Evolutionary conservation across 2,888 invertebrate species (phyloP), one percentile per base, ranked within the genome.

Genomic region (Ectemnius lituratus): DNA sequence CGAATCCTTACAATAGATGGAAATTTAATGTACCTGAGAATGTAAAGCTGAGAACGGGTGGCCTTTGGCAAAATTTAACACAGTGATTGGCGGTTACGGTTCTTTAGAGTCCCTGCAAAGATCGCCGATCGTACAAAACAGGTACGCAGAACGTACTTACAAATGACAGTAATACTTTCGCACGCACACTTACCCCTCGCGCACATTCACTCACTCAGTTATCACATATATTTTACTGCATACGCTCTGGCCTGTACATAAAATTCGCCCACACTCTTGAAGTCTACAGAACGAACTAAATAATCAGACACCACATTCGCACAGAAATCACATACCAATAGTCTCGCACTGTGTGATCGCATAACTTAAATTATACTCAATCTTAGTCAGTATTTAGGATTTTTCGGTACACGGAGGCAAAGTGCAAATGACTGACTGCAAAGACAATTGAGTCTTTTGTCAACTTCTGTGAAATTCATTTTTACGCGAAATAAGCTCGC

Each of bases 301-400:
- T 79, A 69, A 56, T 76, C 67, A 69, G 58, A 52, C 14, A 80
- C 57, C 63, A 63, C 75, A 73, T 70, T 76, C 81, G 70, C 73
- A 76, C 78, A 71, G 72, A 78, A 37, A 63, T 73, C 75, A 60
- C 70, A 27, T 70, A 67, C 62, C 47, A 72, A 60, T 62, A 64
- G 47, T 67, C 67, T 73, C 71, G 70, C 72, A 59, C 64, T 70
- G 58, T 66, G 68, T 75, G 79, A 82, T 72, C 78, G 69, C 76
- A 81, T 82, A 84, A 84, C 78, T 84, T 83, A 83, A 75, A 62
- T 56, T 63, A 61, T 69, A 82, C 62, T 72, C 67, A 62, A 64
- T 73, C 77, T 71, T 77, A 71, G 18, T 74, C 70, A 61, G 46
- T 73, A 73, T 67, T 75, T 74, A 73, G 78, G 78, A 80, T 77